These are phyloP conservation scores for Sarcophaga peregrina DNA, from an alignment of 1,140 invertebrate genomes.

Conservation along the genomic window DNA sequence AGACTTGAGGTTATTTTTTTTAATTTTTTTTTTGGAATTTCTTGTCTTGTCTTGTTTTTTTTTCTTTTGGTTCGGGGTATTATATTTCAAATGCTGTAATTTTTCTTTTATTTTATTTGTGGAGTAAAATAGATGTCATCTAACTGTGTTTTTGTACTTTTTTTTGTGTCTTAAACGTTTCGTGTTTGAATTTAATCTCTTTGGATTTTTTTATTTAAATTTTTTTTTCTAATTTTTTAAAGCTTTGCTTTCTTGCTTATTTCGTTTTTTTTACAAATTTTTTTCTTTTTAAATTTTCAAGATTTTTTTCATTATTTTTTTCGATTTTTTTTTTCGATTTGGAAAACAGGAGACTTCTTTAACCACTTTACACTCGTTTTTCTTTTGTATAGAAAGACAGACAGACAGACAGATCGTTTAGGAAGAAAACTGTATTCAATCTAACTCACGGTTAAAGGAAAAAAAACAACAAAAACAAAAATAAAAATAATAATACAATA, in stretches of 20 bases:
- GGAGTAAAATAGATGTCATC: slow-evolving; percentile 61
- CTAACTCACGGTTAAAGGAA: background rate
- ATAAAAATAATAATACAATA: background rate
- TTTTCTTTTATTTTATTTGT: slow-evolving; percentile 43
- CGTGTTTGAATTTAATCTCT: background rate
- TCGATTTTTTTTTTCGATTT: slow-evolving; percentile 1
- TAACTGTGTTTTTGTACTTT: slow-evolving; percentile 55
- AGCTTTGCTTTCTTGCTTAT: no score
- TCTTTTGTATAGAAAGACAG: no score
- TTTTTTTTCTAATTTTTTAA: no score
- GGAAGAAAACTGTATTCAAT: slow-evolving; percentile 1
- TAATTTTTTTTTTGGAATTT: background rate
- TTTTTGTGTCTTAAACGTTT: background rate
- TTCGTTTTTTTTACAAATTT: background rate
- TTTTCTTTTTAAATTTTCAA: background rate
- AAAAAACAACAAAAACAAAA: background rate
- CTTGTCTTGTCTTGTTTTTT: background rate
- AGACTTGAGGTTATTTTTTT: background rate
- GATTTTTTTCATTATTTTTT: background rate
- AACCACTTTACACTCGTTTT: slow-evolving; percentile 16
- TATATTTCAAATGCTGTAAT: slow-evolving; percentile 25
- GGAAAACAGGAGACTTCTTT: background rate
- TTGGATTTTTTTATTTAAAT: background rate
- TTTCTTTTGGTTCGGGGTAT: background rate
- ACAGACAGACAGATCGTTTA: background rate